Evolutionary conservation across 2,797 vertebrate species (phyloP).

Genomic region (Garrulus glandarius): DNA sequence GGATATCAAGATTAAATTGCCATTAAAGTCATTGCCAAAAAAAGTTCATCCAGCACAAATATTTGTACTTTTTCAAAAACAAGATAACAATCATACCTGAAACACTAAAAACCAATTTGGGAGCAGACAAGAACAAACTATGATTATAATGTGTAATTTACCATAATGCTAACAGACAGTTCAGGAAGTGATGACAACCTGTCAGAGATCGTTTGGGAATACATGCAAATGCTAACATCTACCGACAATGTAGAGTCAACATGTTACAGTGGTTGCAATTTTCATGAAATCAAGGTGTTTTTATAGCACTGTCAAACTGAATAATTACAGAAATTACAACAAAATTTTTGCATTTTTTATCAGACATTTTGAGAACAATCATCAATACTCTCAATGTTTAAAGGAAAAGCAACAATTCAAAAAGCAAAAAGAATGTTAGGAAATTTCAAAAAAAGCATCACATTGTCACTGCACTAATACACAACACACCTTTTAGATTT

Average conservation of each 20-base stretch:
- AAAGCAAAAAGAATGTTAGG: background rate
- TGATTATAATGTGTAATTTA: background rate
- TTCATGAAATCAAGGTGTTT: background rate
- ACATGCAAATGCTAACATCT: background rate
- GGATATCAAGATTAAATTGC: background rate
- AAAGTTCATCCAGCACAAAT: background rate
- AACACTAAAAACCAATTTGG: background rate
- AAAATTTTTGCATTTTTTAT: background rate
- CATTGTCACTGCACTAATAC: background rate
- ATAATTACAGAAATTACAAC: background rate
- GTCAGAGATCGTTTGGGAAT: background rate
- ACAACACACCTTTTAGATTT: background rate
- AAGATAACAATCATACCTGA: background rate
- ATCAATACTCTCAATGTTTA: accelerated
- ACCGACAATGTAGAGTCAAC: background rate
- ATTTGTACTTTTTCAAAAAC: background rate
- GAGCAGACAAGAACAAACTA: background rate
- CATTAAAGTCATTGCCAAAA: background rate
- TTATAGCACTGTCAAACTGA: background rate
- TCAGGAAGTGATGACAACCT: background rate
- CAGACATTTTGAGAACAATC: background rate
- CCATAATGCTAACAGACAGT: background rate
- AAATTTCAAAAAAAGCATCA: background rate
- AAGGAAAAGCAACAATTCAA: background rate
- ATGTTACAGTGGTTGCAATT: background rate